phyloP scores from a whole-genome alignment of 2,113 vertebrate species.

The Chrysochloris asiatica region DNA sequence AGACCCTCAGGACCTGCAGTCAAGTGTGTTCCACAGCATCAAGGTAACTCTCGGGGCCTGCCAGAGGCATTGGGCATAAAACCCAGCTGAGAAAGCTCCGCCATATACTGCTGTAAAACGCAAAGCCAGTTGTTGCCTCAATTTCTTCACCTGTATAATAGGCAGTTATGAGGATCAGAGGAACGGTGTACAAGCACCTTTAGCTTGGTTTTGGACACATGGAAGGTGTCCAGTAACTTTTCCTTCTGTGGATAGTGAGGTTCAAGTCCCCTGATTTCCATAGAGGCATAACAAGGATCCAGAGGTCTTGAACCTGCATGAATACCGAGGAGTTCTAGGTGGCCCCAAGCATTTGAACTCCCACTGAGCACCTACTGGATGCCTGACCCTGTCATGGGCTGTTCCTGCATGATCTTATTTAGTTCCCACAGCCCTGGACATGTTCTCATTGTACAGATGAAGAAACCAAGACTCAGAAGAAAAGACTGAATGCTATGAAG shows the following conservation, averaged over 20 bases:
- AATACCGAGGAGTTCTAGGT: not conserved
- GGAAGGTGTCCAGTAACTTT: not conserved
- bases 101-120: too few species aligned
- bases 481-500: not conserved
- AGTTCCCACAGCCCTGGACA: not conserved
- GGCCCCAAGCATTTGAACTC: not conserved
- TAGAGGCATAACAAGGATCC: not conserved
- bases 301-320: not conserved
- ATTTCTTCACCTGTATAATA: not conserved
- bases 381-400: not conserved
- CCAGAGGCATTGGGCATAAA: too few species aligned
- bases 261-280: not conserved
- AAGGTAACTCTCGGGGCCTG: slow-evolving; percentile 58
- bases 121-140: not conserved
- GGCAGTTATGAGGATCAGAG: not conserved
- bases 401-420: not conserved
- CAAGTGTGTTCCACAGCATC: slow-evolving; percentile 62
- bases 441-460: not conserved
- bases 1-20: not conserved
- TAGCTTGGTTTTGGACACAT: not conserved
- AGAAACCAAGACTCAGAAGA: not conserved
- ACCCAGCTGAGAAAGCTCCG: not conserved
- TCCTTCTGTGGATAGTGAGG: not conserved
- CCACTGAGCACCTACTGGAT: not conserved
- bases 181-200: not conserved